Conservation (phyloP, 2,888 invertebrate species). For the Xiphydria camelus region DNA sequence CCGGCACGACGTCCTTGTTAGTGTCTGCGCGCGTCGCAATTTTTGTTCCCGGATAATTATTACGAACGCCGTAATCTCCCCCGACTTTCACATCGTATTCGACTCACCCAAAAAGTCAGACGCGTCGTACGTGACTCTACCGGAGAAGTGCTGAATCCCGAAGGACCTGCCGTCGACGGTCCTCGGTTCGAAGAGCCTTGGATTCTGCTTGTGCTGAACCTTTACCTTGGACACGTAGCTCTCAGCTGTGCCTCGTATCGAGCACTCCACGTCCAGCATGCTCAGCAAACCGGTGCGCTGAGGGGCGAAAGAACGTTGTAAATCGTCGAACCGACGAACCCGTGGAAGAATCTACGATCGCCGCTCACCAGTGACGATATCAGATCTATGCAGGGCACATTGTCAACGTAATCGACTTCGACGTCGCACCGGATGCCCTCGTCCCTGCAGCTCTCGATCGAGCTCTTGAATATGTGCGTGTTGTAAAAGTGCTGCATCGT, state of each 20-base stretch:
- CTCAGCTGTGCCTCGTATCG: slow-evolving; percentile 78
- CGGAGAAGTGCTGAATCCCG: slow-evolving; percentile 89
- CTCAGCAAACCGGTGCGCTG: slow-evolving; percentile 86
- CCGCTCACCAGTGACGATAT: slow-evolving; percentile 77
- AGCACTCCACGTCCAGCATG: slow-evolving; percentile 90
- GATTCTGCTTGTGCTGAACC: slow-evolving; percentile 80
- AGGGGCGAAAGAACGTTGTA: slow-evolving; percentile 16
- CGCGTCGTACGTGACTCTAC: slow-evolving; percentile 85
- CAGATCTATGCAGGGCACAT: slow-evolving; percentile 93
- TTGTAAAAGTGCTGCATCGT: slow-evolving; percentile 98
- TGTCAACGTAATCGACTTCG: slow-evolving; percentile 92
- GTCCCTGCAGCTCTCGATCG: slow-evolving; percentile 90
- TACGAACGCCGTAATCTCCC: too few species aligned
- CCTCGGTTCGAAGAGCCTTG: slow-evolving; percentile 78
- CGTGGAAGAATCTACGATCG: neutral
- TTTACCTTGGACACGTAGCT: slow-evolving; percentile 80
- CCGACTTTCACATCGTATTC: too few species aligned
- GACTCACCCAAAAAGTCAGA: slow-evolving; percentile 73
- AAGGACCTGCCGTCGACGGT: slow-evolving; percentile 80
- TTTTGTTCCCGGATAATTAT: too few species aligned
- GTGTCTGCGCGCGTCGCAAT: too few species aligned
- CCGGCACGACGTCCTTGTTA: slow-evolving; percentile 89
- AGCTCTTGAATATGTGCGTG: slow-evolving; percentile 93
- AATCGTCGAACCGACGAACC: too few species aligned
- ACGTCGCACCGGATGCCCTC: slow-evolving; percentile 89